Base-by-base conservation (phyloP, 2,888 invertebrate species). In the Ischnus inquisitorius region DNA sequence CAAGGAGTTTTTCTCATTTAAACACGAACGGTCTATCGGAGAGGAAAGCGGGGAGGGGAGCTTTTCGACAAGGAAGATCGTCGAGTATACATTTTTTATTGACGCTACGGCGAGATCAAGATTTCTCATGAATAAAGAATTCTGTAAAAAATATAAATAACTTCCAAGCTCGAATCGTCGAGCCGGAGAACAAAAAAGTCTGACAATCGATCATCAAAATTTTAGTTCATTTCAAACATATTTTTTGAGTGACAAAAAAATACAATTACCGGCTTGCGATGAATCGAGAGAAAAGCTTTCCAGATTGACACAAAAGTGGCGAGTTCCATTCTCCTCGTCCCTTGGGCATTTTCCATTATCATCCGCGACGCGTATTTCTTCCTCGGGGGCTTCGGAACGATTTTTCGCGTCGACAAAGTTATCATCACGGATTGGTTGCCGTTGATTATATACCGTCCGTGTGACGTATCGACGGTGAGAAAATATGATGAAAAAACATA, bases 1-100 rank as follows among this genome's bases (percentile, higher is more conserved):
- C 72, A 60, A 43, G 57, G 19, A 41, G 19, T 72, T 60, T 34
- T 60, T n/a, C 72, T 72, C 41, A 72, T 68, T 28, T 60, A 60
- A 60, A 60, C 28, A 60, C 57, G 57, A 60, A 60, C 57, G 1
- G 14, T 60, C 57, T 25, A n/a, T 25, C 57, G 28, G 34, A 2
- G 6, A 34, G 34, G 34, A 8, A 1, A 8, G 34, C 1, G 34
- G 34, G 34, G 6, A 6, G 34, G 34, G 8, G 34, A 8, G 34
- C 4, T 28, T 12, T 25, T 25, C 25, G 25, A 25, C 57, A 25
- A 34, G 28, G 12, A 25, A 28, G 25, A 60, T 60, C 25, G 25
- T 60, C 57, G 25, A 28, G 14, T 22, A n/a, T 14, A 60, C n/a
- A 22, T 60, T 60, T 5, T 57, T 22, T 34, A 34, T 34, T 34